phyloP scores from a whole-genome alignment of 2,888 invertebrate species.

The Ischnus inquisitorius region DNA sequence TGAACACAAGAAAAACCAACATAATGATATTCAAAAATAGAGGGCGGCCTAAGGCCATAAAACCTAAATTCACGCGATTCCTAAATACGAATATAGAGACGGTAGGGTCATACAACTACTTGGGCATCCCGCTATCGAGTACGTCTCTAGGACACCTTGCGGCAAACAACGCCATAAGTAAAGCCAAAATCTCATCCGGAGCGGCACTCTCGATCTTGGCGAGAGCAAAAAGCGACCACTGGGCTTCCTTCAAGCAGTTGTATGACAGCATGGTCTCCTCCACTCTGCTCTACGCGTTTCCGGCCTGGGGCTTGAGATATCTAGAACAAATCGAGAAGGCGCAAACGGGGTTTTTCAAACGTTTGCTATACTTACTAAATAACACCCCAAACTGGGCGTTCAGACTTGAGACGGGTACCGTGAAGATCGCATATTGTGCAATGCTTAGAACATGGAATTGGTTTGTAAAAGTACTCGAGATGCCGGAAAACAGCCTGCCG shows the following conservation, averaged over 20 bases:
- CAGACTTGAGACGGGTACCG: neutral
- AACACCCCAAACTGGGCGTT: too few species aligned
- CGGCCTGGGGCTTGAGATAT: too few species aligned
- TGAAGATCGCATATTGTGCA: too few species aligned
- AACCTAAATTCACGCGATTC: neutral
- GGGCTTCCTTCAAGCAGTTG: neutral
- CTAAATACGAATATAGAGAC: neutral
- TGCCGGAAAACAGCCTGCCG: neutral
- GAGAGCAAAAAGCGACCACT: neutral
- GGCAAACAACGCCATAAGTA: too few species aligned
- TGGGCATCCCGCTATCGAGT: too few species aligned
- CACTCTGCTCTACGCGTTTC: neutral
- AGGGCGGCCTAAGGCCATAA: neutral
- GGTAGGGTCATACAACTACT: neutral
- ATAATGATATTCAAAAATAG: constrained; percentile 40
- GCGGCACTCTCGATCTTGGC: neutral
- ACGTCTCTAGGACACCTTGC: too few species aligned
- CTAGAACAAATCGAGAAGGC: neutral
- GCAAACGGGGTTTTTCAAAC: neutral
- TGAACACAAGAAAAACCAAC: constrained; percentile 47
- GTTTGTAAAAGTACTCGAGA: neutral
- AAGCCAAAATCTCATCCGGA: neutral
- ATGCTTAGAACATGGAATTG: too few species aligned
- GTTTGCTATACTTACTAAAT: neutral
- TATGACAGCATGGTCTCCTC: neutral